Conservation (phyloP, 2,888 invertebrate species). For the Gymnocheta viridis region DNA sequence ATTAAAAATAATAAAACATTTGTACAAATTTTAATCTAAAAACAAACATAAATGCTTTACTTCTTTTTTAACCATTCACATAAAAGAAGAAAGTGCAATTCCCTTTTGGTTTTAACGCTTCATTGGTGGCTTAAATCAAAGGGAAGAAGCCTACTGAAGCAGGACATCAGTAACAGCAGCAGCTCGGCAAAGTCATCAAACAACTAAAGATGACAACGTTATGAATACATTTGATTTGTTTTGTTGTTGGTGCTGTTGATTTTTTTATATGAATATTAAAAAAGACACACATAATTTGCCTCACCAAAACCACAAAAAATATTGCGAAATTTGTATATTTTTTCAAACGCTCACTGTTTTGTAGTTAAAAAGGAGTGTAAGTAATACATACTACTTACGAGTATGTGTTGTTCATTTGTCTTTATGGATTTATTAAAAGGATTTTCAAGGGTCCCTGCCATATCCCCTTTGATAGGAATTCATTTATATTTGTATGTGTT, state of each 20-base stretch:
- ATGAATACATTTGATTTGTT: conserved; percentile 65
- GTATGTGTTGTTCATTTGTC: background rate
- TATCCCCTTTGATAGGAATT: background rate
- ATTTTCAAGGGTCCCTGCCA: conserved; percentile 39
- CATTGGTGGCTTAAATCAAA: conserved; percentile 58
- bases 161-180: conserved; percentile 54
- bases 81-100: conserved; percentile 21
- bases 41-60: conserved; percentile 44
- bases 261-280: conserved; percentile 58
- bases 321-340: background rate
- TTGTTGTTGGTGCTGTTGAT: conserved; percentile 34
- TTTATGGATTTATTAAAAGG: conserved; percentile 58
- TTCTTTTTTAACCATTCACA: conserved; percentile 5
- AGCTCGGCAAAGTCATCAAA: conserved; percentile 62
- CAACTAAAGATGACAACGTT: conserved; percentile 55
- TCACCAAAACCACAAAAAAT: conserved; percentile 30
- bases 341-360: background rate
- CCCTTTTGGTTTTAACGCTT: conserved; percentile 48
- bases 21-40: conserved; percentile 60
- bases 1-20: conserved; percentile 39
- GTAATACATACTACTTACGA: conserved; percentile 28
- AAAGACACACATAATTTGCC: conserved; percentile 66
- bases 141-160: conserved; percentile 64
- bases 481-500: conserved; percentile 28
- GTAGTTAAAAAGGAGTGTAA: conserved; percentile 32